phyloP scores from a whole-genome alignment of 1,140 invertebrate species.

The Ceratosolen fusciceps region DNA sequence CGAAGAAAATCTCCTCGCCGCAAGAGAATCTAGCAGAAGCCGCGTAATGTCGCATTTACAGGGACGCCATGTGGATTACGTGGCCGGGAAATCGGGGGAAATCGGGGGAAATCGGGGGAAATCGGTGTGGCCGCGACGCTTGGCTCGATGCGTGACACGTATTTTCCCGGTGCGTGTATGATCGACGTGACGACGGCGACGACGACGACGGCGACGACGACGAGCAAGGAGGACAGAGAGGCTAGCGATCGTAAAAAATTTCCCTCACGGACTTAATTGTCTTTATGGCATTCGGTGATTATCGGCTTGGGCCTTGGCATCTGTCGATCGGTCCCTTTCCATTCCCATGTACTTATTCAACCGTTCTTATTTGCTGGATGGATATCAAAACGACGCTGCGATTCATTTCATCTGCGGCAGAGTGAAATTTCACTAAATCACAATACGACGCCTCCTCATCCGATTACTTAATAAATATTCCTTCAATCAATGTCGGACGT shows the following conservation, averaged over 20 bases:
- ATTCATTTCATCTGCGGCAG: not conserved
- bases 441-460: not conserved
- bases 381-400: not conserved
- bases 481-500: not conserved
- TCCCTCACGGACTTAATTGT: not conserved
- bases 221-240: slow-evolving; percentile 32
- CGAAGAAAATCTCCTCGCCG: too few relatives aligned
- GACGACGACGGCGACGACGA: slow-evolving; percentile 6
- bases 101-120: not conserved
- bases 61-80: not conserved
- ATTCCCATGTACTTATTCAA: not conserved
- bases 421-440: not conserved
- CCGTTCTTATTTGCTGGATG: not conserved
- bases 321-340: not conserved
- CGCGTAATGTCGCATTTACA: slow-evolving; percentile 2
- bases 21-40: not conserved
- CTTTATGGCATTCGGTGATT: too few relatives aligned
- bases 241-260: slow-evolving; percentile 9
- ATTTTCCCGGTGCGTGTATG: not conserved
- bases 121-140: not conserved
- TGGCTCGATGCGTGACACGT: slow-evolving; percentile 17
- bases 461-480: not conserved
- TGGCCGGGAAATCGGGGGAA: not conserved
- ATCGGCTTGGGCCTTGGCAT: not conserved
- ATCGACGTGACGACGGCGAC: slow-evolving; percentile 10